Base-by-base conservation (phyloP, 37 sponge, comb jelly and placozoan species). In the Axinella damicornis region DNA sequence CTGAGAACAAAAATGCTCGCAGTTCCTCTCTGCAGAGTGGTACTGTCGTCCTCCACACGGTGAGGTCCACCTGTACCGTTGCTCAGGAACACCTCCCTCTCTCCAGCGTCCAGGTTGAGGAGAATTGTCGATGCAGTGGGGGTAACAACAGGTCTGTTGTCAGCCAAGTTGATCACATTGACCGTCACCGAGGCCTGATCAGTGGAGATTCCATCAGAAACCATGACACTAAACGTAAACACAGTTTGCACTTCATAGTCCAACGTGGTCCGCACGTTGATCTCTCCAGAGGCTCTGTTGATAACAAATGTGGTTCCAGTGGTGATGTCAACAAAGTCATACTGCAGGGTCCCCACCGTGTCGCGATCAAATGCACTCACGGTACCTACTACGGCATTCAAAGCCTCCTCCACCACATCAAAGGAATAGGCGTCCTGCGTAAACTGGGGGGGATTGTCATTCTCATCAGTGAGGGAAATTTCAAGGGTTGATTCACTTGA, bases 391-490 rank as follows among this genome's bases (percentile, higher is more conserved):
- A 31, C 32, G 0, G 67, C 74, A 21, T 34, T 24, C 12, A 73
- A 30, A 31, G 61, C 80, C 19, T 71, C 68, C 52, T 92, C 92
- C 16, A 33, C 35, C 9, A 89, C 83, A 38, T 64, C 28, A 69
- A 85, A 81, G 6, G 20, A 41, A 69, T 76, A 93, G 15, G 37
- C 70, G 24, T 38, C 24, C 16, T 76, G 59, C 0, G 37, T 78
- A 36, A 93, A 93, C 21, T 36, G 35, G 41, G 94, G 94, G 19
- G 73, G 58, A 52, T 74, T 68, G 53, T 87, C 88, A 65, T 92
- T 92, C 34, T 53, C 73, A 65, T 93, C 64, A 4, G 25, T 65
- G 19, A 93, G 35, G 18, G 41, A 56, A 27, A 92, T 72, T 1
- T 30, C 63, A 2, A 92, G 57, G 4, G 76, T 85, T 32, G 86